phyloP scores from a whole-genome alignment of 1,140 invertebrate species.

The Zaprionus taronus region DNA sequence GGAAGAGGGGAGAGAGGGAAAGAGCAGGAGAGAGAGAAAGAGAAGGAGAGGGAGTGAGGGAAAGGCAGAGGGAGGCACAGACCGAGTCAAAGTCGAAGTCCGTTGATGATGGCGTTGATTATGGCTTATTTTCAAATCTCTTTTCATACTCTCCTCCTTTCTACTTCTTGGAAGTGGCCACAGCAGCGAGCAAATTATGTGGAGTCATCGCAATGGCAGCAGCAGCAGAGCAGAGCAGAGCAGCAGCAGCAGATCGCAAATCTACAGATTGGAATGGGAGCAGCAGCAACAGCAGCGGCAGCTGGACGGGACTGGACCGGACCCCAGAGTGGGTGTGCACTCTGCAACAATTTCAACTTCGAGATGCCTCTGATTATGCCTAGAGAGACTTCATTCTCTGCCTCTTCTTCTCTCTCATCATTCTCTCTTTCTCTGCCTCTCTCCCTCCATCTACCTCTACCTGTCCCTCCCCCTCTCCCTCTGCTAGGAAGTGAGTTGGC shows the following conservation, averaged over 20 bases:
- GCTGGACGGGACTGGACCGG: background rate
- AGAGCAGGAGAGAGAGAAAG: background rate
- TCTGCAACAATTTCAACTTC: background rate
- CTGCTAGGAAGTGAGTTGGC: background rate
- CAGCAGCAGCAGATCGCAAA: conserved; percentile 36
- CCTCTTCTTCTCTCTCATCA: too few species aligned
- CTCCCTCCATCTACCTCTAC: too few species aligned
- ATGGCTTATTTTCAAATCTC: conserved; percentile 82
- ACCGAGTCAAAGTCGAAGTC: conserved; percentile 14
- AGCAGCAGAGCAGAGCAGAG: conserved; percentile 19
- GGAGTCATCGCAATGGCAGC: conserved; percentile 80
- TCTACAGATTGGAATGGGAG: conserved; percentile 34
- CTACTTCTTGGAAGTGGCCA: conserved; percentile 73
- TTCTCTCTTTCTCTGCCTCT: too few species aligned
- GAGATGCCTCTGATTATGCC: background rate
- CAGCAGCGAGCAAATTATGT: conserved; percentile 68
- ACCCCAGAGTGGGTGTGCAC: conserved; percentile 5
- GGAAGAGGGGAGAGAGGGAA: background rate
- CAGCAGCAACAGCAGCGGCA: conserved; percentile 25
- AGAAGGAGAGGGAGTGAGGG: too few species aligned
- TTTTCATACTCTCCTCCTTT: conserved; percentile 50
- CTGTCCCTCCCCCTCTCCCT: too few species aligned
- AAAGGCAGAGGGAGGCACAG: background rate
- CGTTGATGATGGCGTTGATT: conserved; percentile 80
- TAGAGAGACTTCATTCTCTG: background rate